Percentiles rank a stretch among this genome's conserved stretches.
Evolutionary conservation across 2,113 vertebrate genomes (phyloP).

Genomic region (Hystrix cristata): DNA sequence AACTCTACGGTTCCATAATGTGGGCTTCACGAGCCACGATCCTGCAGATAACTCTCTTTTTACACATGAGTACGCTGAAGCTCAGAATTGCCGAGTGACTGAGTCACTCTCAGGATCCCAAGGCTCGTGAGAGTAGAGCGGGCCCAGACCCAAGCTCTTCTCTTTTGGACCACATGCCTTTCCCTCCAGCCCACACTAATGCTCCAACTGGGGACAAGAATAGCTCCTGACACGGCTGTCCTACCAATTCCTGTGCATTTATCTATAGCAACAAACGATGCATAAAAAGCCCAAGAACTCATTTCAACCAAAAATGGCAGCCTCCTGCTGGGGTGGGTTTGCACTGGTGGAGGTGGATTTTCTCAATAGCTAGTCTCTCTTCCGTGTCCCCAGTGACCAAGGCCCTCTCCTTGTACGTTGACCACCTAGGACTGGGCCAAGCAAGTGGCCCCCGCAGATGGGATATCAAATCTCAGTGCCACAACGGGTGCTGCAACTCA

Average conservation of each 20-base stretch:
- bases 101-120: not conserved
- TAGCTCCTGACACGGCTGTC: not conserved
- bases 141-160: not conserved
- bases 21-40: not conserved
- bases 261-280: not conserved
- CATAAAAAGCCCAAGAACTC: not conserved
- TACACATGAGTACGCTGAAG: not conserved
- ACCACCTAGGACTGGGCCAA: not conserved
- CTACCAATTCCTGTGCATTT: not conserved
- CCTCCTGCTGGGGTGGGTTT: not conserved
- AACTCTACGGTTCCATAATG: too few species aligned
- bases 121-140: not conserved
- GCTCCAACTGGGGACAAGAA: not conserved
- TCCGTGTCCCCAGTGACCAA: not conserved
- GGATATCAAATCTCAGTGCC: not conserved
- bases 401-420: not conserved
- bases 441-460: not conserved
- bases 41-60: slow-evolving; percentile 1
- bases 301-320: not conserved
- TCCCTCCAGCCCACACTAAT: not conserved
- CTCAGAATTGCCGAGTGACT: not conserved
- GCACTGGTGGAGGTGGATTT: not conserved
- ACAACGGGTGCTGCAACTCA: not conserved
- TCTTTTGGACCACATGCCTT: not conserved
- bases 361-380: not conserved